Evolutionary conservation across 2,888 invertebrate genomes (phyloP).

Genomic region (Nomada fabriciana): DNA sequence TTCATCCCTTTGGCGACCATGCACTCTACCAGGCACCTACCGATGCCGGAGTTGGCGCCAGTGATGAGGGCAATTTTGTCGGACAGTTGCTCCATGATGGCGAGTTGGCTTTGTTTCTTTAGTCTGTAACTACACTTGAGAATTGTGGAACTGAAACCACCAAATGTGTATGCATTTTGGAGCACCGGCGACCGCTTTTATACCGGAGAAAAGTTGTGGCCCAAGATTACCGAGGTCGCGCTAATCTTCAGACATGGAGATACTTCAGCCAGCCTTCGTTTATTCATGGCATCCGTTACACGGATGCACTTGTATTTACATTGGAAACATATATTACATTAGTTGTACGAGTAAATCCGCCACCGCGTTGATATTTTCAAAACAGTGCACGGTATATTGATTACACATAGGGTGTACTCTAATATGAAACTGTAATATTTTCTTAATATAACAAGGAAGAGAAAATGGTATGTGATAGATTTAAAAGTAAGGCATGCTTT

Average conservation of each 20-base stretch:
- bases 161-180: slow-evolving; percentile 43
- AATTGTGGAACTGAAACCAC: slow-evolving; percentile 9
- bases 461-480: no score
- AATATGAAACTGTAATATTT: neutral
- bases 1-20: slow-evolving; percentile 84
- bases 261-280: slow-evolving; percentile 31
- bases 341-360: slow-evolving; percentile 31
- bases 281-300: slow-evolving; percentile 26
- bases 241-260: slow-evolving; percentile 51
- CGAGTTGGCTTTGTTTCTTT: neutral
- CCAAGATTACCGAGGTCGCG: slow-evolving; percentile 64
- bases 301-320: slow-evolving; percentile 21
- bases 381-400: neutral
- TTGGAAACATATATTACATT: slow-evolving; percentile 37
- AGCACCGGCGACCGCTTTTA: slow-evolving; percentile 49
- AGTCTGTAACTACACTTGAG: neutral
- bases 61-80: slow-evolving; percentile 85
- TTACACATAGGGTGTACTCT: slow-evolving; percentile 11
- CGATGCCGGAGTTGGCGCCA: slow-evolving; percentile 85
- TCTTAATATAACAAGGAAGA: neutral
- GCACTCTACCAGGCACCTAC: slow-evolving; percentile 80
- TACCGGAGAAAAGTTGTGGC: slow-evolving; percentile 56
- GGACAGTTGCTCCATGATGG: slow-evolving; percentile 82
- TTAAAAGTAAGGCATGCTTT: no score
- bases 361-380: neutral